These are phyloP conservation scores for Chlorops oryzae DNA, from an alignment of 1,140 invertebrate species.

Conservation along the genomic window DNA sequence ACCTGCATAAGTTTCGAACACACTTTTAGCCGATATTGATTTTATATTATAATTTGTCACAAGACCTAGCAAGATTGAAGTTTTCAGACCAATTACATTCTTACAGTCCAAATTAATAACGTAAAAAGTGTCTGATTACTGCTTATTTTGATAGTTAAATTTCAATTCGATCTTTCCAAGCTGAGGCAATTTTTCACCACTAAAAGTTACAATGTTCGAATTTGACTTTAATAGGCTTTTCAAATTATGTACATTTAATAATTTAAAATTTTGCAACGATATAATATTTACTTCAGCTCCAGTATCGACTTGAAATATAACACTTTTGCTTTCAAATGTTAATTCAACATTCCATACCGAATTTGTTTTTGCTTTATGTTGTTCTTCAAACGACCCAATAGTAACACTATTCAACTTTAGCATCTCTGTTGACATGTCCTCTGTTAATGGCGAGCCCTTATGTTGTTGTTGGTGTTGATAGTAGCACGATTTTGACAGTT, in stretches of 20 bases:
- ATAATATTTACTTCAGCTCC: constrained; percentile 21
- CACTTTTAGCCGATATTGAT: background rate
- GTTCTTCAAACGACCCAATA: constrained; percentile 1
- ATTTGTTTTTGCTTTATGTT: background rate
- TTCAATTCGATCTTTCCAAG: constrained; percentile 6
- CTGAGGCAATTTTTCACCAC: constrained; percentile 12
- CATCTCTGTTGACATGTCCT: background rate
- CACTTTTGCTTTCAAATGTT: constrained; percentile 14
- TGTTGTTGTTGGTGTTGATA: background rate
- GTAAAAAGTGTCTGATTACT: constrained; percentile 11
- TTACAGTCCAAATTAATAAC: constrained; percentile 13
- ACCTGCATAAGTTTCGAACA: background rate
- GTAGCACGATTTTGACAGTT: too few relatives aligned
- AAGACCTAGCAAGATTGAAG: constrained; percentile 4
- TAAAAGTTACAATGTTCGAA: constrained; percentile 12
- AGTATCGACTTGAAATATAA: constrained; percentile 22
- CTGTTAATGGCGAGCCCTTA: too few relatives aligned
- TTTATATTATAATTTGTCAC: constrained; percentile 9
- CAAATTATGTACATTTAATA: constrained; percentile 11
- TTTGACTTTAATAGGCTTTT: constrained; percentile 1
- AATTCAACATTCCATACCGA: constrained; percentile 16
- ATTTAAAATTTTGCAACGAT: constrained; percentile 13
- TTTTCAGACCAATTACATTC: constrained; percentile 8
- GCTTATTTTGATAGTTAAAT: constrained; percentile 8
- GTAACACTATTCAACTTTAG: background rate